Percentiles rank a stretch among this genome's conserved stretches.
Conservation (phyloP, 2,797 vertebrate species). For the Serranus cabrilla region DNA sequence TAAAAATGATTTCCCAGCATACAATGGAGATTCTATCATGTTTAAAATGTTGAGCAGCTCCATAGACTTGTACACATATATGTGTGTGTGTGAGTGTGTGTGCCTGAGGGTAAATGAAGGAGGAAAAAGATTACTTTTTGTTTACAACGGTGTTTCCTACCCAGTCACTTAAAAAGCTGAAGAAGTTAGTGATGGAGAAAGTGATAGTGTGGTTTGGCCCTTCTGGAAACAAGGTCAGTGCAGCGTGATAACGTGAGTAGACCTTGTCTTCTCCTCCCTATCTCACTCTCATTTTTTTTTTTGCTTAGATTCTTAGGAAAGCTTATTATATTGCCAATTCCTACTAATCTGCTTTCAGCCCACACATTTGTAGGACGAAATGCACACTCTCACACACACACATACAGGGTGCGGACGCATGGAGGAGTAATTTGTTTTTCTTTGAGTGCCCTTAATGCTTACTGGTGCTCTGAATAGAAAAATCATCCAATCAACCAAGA, state of each 20-base stretch:
- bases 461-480: slow-evolving; percentile 26
- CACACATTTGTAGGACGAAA: slow-evolving; percentile 48
- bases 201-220: slow-evolving; percentile 23
- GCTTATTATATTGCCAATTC: slow-evolving; percentile 45
- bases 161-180: slow-evolving; percentile 19
- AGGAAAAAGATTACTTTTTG: slow-evolving; percentile 33
- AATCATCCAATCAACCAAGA: slow-evolving; percentile 45
- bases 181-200: slow-evolving; percentile 40
- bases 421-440: slow-evolving; percentile 51
- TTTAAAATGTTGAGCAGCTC: neutral
- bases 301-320: slow-evolving; percentile 30
- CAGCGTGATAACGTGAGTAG: slow-evolving; percentile 5
- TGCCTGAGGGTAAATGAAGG: slow-evolving; percentile 21
- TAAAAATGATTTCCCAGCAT: slow-evolving; percentile 25
- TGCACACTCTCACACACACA: slow-evolving; percentile 6
- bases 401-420: neutral
- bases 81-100: neutral
- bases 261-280: slow-evolving; percentile 26
- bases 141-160: slow-evolving; percentile 26
- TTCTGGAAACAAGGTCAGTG: slow-evolving; percentile 28
- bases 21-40: neutral
- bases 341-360: slow-evolving; percentile 62
- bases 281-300: slow-evolving; percentile 29
- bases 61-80: neutral
- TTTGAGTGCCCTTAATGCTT: slow-evolving; percentile 46